These are phyloP conservation scores for Oryzias dopingdopingensis DNA, from an alignment of 2,797 vertebrate genomes.

Conservation along the genomic window DNA sequence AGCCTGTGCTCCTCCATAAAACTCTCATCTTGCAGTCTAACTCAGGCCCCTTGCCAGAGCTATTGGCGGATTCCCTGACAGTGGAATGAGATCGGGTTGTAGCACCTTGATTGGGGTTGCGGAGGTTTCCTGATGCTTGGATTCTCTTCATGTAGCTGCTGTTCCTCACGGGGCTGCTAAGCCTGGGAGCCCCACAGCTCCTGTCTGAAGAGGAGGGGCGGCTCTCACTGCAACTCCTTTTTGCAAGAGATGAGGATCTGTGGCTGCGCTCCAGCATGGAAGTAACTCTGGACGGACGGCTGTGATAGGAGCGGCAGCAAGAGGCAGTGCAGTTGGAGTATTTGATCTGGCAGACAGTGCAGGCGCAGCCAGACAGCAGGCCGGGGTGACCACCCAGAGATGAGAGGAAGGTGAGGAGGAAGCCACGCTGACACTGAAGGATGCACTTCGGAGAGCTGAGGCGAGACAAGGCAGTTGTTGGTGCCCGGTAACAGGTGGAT, in stretches of 20 bases:
- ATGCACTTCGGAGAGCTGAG: constrained; percentile 79
- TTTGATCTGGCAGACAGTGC: constrained; percentile 51
- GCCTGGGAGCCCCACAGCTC: constrained; percentile 21
- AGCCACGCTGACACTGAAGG: constrained; percentile 78
- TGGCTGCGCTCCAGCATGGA: constrained; percentile 42
- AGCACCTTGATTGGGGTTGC: constrained; percentile 55
- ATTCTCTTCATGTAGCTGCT: constrained; percentile 72
- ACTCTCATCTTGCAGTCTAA: constrained; percentile 19
- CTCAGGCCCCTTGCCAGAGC: not conserved
- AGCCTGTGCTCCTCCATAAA: constrained; percentile 45
- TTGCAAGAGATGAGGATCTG: constrained; percentile 26
- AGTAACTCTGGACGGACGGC: constrained; percentile 47
- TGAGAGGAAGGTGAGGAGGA: constrained; percentile 73
- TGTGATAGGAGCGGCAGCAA: constrained; percentile 46
- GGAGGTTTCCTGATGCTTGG: constrained; percentile 78
- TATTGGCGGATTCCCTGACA: not conserved
- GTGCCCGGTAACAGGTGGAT: constrained; percentile 55
- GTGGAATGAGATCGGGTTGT: constrained; percentile 23
- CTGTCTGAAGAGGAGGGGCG: constrained; percentile 45
- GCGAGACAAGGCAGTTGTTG: constrained; percentile 55
- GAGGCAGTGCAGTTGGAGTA: constrained; percentile 42
- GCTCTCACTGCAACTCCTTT: constrained; percentile 76
- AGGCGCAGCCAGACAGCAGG: constrained; percentile 55
- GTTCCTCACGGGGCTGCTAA: constrained; percentile 44
- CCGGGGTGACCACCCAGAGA: constrained; percentile 59